Evolutionary conservation across 2,888 invertebrate genomes (phyloP), one percentile per base, ranked within the genome.

Genomic region (Apocheima hispidaria): DNA sequence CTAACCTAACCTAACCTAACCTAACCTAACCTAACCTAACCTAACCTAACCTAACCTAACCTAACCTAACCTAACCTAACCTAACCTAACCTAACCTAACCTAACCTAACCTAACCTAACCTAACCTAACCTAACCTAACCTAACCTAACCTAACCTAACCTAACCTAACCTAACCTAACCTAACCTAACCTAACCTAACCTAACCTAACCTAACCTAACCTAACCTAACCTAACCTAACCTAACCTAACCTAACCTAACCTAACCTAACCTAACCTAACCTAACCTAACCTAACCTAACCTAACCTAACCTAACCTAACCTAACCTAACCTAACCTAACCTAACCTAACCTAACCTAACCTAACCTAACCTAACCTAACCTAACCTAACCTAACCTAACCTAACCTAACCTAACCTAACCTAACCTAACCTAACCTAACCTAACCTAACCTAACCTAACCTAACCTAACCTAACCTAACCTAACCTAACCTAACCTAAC

Each of bases 381-480:
- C 30, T 30, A 30, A 30, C 30, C 30, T 30, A 30, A 30, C 18
- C 41, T 18, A 20, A 18, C 41, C 21, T 41, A 10, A 21, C 41
- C 18, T 21, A 21, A 21, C 18, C 10, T 10, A 41, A 63, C 63
- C 44, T 64, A 40, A 20, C 50, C 18, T 38, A 67, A 18, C 30
- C 30, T 30, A 26, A 38, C 23, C 38, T 36, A 51, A 23, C 51
- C 51, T 28, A 51, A 36, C 51, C 51, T 38, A 51, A 51, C 51
- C 51, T 51, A 51, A 51, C 51, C 51, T 51, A 51, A 51, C 51
- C 51, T 51, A 60, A 60, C 60, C 60, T 60, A 60, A 60, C 60
- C 60, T 60, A 60, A 60, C 60, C 60, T 60, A 60, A 60, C 60
- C 60, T 54, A 60, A 60, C 60, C 54, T 60, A 60, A 60, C 54